Base-by-base conservation (phyloP, 2,888 invertebrate species). In the Eurytoma adleriae region DNA sequence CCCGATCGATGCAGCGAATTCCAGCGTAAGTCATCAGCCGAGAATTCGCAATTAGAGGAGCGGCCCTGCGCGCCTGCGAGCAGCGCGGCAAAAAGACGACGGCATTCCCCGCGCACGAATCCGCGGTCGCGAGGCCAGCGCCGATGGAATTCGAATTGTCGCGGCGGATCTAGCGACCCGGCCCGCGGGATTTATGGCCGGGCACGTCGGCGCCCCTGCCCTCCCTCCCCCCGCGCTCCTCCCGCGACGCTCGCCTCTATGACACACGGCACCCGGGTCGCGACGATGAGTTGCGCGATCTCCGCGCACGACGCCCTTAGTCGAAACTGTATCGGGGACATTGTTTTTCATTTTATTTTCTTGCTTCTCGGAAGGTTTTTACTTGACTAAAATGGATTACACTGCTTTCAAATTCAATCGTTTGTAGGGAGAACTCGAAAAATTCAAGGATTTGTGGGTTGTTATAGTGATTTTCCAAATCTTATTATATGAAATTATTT, bases 41-140 rank as follows among this genome's bases (percentile, higher is more conserved):
- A 83, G 85, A 85, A 84, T 85, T 85, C 80, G 85, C 84, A 85
- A 85, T 85, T 85, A 85, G 81, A 84, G 82, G 82, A 78, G 56
- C 72, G 57, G n/a, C 50, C n/a, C 50, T 1, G 13, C n/a, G 72
- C 56, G 74, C 62, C 71, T 14, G 73, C 57, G 61, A 54, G 50
- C 18, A 61, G 74, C 70, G 30, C 48, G 54, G 54, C n/a, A 66
- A 71, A 62, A 52, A 52, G 78, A 70, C 56, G 79, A 73, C 79
- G 57, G 78, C 50, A 82, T 82, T 74, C 79, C 56, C 48, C 79
- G 67, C 73, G 73, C 79, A 40, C 40, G 79, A 82, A 83, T 82
- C 83, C 78, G 80, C 78, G 64, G 70, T 81, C 79, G 64, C 61
- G 69, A 24, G 20, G 18, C 54, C 75, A 69, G 67, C 74, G 79